Percentiles rank a stretch among this genome's conserved stretches.
phyloP scores from a whole-genome alignment of 2,113 vertebrate species.

The Carollia perspicillata region DNA sequence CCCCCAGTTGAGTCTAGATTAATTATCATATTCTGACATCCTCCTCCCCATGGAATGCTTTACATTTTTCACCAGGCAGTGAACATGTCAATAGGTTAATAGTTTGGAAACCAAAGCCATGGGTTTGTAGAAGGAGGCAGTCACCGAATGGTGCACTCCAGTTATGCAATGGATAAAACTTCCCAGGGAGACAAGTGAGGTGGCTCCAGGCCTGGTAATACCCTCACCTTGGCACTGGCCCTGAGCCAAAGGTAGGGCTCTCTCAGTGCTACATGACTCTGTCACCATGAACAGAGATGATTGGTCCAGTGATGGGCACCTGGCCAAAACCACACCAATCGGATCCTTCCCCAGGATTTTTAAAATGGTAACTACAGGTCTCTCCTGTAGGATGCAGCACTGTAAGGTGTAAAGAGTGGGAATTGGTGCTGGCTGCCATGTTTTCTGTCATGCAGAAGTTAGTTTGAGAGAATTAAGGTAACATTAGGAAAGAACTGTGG shows the following conservation, averaged over 20 bases:
- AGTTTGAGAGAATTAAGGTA: neutral
- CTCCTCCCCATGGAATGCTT: rapidly evolving
- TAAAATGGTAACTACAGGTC: neutral
- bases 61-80: neutral
- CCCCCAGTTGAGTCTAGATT: neutral
- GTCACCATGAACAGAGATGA: neutral
- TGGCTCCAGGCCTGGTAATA: neutral
- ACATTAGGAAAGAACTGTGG: neutral
- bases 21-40: neutral
- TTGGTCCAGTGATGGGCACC: neutral
- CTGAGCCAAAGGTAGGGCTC: neutral
- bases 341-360: neutral
- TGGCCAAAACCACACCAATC: neutral
- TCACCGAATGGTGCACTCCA: neutral
- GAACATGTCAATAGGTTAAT: rapidly evolving
- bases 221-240: neutral
- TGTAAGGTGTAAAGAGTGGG: neutral
- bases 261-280: neutral
- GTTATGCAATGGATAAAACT: no score
- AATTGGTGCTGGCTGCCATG: neutral
- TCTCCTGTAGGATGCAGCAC: neutral
- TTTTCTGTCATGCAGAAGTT: neutral
- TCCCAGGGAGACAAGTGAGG: neutral
- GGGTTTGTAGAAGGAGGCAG: neutral
- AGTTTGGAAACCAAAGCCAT: neutral